phyloP scores from a whole-genome alignment of 2,888 invertebrate species.

The Mesodorylaimus sp. region DNA sequence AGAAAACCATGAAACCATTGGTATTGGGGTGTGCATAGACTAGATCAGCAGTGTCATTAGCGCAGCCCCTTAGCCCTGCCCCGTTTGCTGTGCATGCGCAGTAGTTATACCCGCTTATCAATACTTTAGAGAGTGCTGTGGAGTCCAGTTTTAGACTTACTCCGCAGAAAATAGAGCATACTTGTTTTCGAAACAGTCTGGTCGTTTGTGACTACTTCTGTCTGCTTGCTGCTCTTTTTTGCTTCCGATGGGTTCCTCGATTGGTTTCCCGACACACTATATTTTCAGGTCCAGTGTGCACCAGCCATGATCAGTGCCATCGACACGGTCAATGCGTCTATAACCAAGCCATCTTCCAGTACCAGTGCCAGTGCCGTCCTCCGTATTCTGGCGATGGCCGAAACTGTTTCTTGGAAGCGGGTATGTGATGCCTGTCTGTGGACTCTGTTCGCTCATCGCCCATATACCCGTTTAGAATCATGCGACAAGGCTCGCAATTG shows the following conservation, averaged over 20 bases:
- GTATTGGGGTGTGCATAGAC: too few relatives aligned
- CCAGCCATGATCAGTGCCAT: conserved; percentile 23
- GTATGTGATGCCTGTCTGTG: background rate
- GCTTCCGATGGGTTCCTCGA: background rate
- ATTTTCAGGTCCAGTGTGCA: conserved; percentile 19
- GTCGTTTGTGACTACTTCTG: too few relatives aligned
- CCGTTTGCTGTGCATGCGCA: too few relatives aligned
- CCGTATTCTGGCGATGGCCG: conserved; percentile 60
- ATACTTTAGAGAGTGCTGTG: too few relatives aligned
- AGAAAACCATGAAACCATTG: too few relatives aligned
- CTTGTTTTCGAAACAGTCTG: too few relatives aligned
- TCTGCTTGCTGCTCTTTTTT: too few relatives aligned
- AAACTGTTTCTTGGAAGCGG: conserved; percentile 37
- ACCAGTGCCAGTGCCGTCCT: conserved; percentile 44
- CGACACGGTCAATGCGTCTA: conserved; percentile 24
- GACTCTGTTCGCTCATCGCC: background rate
- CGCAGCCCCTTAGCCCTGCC: too few relatives aligned
- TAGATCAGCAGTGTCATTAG: too few relatives aligned
- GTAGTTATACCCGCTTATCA: too few relatives aligned
- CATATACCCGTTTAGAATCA: conserved; percentile 10
- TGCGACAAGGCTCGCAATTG: conserved; percentile 24
- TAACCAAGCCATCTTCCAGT: conserved; percentile 18
- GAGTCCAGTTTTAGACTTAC: too few relatives aligned
- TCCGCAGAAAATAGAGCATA: too few relatives aligned
- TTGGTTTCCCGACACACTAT: background rate